phyloP scores from a whole-genome alignment of 2,113 vertebrate genomes.

The Notiomystis cincta region DNA sequence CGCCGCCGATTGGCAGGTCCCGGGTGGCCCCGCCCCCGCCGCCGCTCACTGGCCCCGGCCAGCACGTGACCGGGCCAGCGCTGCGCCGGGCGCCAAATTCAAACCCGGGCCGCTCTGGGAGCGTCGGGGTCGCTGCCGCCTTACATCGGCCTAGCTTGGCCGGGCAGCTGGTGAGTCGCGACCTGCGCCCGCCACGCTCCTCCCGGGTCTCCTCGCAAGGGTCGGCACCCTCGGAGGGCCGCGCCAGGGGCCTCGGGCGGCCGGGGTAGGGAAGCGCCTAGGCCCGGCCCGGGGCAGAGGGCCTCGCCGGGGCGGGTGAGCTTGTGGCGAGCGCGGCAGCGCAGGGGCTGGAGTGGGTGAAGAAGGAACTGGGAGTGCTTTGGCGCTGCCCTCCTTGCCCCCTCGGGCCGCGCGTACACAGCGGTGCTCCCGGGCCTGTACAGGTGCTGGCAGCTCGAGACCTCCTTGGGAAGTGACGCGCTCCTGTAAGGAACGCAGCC shows the following conservation, averaged over 20 bases:
- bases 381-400: accelerated
- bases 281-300: background rate
- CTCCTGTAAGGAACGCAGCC: accelerated
- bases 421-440: accelerated
- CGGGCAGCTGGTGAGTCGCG: background rate
- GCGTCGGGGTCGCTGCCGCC: background rate
- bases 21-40: accelerated
- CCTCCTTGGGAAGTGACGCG: background rate
- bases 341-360: background rate
- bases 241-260: accelerated
- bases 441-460: accelerated
- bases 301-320: background rate
- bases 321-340: background rate
- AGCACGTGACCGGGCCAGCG: conserved; percentile 51
- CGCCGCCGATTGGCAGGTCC: background rate
- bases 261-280: background rate
- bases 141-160: background rate
- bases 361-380: background rate
- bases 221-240: accelerated
- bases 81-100: conserved; percentile 89
- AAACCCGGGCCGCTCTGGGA: conserved; percentile 70
- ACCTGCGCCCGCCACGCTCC: accelerated
- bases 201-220: background rate
- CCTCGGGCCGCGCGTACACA: accelerated
- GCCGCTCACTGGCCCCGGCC: conserved; percentile 24